A percentile compares a stretch with the other conserved stretches of the same genome.
Conservation (phyloP, 2,113 vertebrate species). For the Parotia lawesii region DNA sequence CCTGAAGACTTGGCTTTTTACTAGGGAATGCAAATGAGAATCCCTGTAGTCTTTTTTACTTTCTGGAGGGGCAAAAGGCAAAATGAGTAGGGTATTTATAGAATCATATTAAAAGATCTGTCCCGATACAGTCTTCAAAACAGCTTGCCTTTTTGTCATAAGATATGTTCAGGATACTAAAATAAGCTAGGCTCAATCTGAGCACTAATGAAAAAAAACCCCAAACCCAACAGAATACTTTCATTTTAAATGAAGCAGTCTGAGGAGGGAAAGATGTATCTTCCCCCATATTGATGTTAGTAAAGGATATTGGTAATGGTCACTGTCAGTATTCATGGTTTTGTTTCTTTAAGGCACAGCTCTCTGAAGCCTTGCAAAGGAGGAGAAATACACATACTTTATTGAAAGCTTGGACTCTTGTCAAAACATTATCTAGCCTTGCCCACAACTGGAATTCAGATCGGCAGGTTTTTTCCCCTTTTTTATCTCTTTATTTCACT, state of each 20-base stretch:
- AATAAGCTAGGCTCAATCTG: neutral
- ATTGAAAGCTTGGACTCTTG: slow-evolving; percentile 10
- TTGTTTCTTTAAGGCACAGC: neutral
- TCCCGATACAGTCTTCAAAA: neutral
- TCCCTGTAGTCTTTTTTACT: neutral
- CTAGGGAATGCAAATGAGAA: neutral
- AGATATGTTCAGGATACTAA: neutral
- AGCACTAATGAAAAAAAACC: neutral
- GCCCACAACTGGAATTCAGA: slow-evolving; percentile 46
- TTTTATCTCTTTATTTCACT: neutral
- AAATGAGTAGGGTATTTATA: neutral
- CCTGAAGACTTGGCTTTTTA: neutral
- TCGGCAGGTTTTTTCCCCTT: neutral
- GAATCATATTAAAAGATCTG: neutral
- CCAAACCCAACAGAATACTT: neutral
- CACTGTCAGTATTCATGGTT: neutral
- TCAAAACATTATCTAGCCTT: slow-evolving; percentile 44
- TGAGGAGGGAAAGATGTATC: neutral
- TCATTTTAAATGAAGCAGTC: neutral
- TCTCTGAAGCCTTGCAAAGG: neutral
- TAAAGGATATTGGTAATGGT: neutral
- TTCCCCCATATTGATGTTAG: neutral
- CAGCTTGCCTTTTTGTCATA: neutral
- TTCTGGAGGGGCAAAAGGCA: neutral
- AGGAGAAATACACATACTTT: slow-evolving; percentile 2